Base-by-base conservation (phyloP, 2,888 invertebrate species). In the Apoda limacodes region DNA sequence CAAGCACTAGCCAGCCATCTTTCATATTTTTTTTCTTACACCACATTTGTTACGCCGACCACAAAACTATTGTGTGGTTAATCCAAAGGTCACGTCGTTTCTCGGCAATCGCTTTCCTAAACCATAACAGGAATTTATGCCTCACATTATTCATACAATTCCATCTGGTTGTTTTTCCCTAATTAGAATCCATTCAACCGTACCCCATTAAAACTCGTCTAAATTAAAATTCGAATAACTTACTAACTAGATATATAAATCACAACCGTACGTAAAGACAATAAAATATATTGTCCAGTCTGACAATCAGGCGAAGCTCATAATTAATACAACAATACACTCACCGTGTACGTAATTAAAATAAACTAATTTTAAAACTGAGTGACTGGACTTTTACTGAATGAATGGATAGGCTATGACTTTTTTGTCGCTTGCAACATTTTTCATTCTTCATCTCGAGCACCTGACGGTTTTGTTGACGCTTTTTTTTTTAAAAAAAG, bases 141-240 rank as follows among this genome's bases (percentile, higher is more conserved):
- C 67, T 44, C 50, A 62, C 78, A 80, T 80, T 74, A 78, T 59
- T 80, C 76, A 78, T 65, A 52, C 46, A 34, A 51, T 50, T 55
- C 58, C 43, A 52, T 58, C 55, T 60, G 63, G 62, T 72, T 75
- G 75, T 78, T 78, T 76, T 75, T 67, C 66, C 62, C 69, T 76
- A 76, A 80, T 80, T 76, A 80, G 70, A 78, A 78, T 52, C 72
- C 78, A 80, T 80, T 80, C 80, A 80, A 56, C 48, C 65, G 62
- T 56, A 66, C 55, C 70, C 76, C 75, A 78, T 80, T 80, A 78
- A 78, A 78, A 67, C 68, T 64, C 68, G 67, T 69, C 72, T 70
- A 80, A 80, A 80, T 78, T 78, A 78, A 80, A 80, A 78, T 62
- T 71, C 66, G 53, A 78, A 78, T 78, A 78, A 80, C 75, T 78